Percentiles rank a stretch among this genome's conserved stretches.
These are phyloP conservation scores for Glyptemys insculpta DNA, from an alignment of 2,797 vertebrate species.

Conservation along the genomic window DNA sequence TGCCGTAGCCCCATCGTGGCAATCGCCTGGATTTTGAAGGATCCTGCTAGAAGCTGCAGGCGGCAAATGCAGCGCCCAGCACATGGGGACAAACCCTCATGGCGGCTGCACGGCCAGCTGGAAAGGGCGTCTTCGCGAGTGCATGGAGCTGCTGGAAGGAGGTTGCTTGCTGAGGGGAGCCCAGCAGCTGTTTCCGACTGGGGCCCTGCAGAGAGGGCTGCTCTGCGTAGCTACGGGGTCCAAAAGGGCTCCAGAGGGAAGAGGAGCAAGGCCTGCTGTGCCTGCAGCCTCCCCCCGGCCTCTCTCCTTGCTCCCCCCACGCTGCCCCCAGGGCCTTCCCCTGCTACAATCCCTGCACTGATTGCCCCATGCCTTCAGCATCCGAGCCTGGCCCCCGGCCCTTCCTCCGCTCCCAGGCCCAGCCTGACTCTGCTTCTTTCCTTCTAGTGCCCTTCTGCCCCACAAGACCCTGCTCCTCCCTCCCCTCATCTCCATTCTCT, in stretches of 20 bases:
- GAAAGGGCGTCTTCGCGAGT: accelerated
- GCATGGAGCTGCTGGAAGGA: accelerated
- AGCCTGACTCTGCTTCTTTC: too few species aligned
- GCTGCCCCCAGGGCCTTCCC: too few species aligned
- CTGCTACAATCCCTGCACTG: too few species aligned
- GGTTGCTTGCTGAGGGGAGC: accelerated
- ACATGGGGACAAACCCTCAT: too few species aligned
- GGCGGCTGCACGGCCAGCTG: neutral
- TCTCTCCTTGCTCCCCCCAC: too few species aligned
- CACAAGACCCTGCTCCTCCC: neutral
- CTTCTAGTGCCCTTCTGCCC: neutral
- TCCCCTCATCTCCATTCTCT: neutral
- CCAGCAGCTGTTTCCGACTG: accelerated
- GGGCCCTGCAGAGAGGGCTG: neutral
- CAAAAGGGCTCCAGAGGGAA: neutral
- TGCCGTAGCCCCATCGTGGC: accelerated
- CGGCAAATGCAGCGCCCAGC: neutral
- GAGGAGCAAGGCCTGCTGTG: neutral
- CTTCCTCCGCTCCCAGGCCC: accelerated
- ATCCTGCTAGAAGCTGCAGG: neutral
- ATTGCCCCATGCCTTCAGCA: neutral
- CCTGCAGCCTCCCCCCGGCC: neutral
- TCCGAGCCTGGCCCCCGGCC: accelerated
- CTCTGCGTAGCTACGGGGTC: neutral
- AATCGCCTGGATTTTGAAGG: neutral